These are phyloP conservation scores for Phalloptychus januarius DNA, from an alignment of 2,797 vertebrate species.

Conservation along the genomic window DNA sequence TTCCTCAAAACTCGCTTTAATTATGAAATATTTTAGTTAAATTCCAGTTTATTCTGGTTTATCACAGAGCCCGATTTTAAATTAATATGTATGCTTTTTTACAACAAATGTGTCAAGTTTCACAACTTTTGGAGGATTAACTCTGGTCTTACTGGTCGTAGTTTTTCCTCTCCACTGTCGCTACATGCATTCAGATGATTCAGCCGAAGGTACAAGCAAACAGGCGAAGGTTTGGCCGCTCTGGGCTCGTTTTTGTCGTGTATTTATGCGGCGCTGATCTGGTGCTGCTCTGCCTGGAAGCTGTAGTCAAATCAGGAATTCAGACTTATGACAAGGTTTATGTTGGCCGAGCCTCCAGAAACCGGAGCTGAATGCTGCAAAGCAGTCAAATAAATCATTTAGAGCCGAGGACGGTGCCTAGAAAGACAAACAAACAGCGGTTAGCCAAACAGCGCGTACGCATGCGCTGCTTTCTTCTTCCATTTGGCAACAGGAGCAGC, in stretches of 20 bases:
- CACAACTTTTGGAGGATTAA: neutral
- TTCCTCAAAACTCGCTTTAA: too few species aligned
- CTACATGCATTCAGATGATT: neutral
- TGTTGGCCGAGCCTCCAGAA: slow-evolving; percentile 75
- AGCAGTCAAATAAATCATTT: slow-evolving; percentile 77
- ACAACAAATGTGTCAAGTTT: neutral
- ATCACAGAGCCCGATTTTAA: too few species aligned
- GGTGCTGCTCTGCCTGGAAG: slow-evolving; percentile 72
- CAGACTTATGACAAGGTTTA: slow-evolving; percentile 79
- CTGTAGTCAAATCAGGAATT: slow-evolving; percentile 76
- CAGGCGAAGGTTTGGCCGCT: too few species aligned
- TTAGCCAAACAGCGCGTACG: slow-evolving; percentile 70
- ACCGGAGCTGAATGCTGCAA: slow-evolving; percentile 68
- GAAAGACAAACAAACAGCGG: slow-evolving; percentile 79
- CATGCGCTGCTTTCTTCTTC: slow-evolving; percentile 25
- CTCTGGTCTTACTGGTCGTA: neutral
- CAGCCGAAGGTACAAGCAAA: neutral
- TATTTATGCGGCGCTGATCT: slow-evolving; percentile 75
- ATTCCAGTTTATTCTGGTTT: too few species aligned
- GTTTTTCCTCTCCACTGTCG: too few species aligned
- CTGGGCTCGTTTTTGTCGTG: slow-evolving; percentile 24
- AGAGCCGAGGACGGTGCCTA: slow-evolving; percentile 63
- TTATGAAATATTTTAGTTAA: too few species aligned
- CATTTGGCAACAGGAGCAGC: slow-evolving; percentile 24
- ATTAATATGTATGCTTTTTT: neutral